These are phyloP conservation scores for Bedellia somnulentella DNA, from an alignment of 2,888 invertebrate species.

Conservation along the genomic window DNA sequence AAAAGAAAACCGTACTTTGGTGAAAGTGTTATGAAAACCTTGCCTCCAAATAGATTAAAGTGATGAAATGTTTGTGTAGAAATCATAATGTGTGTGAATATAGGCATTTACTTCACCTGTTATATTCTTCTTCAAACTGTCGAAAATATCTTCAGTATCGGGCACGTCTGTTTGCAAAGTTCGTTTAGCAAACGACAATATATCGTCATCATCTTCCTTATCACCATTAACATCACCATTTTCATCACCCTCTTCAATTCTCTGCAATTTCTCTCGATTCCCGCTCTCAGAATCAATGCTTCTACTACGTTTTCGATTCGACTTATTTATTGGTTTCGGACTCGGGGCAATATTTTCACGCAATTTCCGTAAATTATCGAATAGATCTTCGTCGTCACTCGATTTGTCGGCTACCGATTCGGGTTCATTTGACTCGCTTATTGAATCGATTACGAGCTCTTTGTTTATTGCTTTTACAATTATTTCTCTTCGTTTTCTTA, in stretches of 20 bases:
- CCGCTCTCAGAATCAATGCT: constrained; percentile 27
- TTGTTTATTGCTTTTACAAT: constrained; percentile 60
- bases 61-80: too few relatives aligned
- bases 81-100: too few relatives aligned
- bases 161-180: constrained; percentile 37
- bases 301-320: constrained; percentile 26
- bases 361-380: constrained; percentile 40
- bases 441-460: constrained; percentile 30
- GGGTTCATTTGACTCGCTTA: constrained; percentile 7
- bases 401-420: constrained; percentile 16
- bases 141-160: constrained; percentile 44
- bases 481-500: constrained; percentile 58
- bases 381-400: constrained; percentile 41
- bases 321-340: not conserved
- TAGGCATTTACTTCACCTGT: too few relatives aligned
- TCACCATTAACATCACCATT: constrained; percentile 2
- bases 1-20: too few relatives aligned
- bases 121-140: too few relatives aligned
- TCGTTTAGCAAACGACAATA: constrained; percentile 44
- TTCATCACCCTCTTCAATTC: constrained; percentile 29
- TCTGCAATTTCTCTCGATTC: constrained; percentile 31
- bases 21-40: too few relatives aligned
- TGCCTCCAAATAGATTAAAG: too few relatives aligned
- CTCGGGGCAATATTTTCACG: constrained; percentile 18
- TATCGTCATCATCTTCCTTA: constrained; percentile 28